These are phyloP conservation scores for Aphelenchoides besseyi DNA, from an alignment of 1,140 invertebrate genomes.

Conservation along the genomic window DNA sequence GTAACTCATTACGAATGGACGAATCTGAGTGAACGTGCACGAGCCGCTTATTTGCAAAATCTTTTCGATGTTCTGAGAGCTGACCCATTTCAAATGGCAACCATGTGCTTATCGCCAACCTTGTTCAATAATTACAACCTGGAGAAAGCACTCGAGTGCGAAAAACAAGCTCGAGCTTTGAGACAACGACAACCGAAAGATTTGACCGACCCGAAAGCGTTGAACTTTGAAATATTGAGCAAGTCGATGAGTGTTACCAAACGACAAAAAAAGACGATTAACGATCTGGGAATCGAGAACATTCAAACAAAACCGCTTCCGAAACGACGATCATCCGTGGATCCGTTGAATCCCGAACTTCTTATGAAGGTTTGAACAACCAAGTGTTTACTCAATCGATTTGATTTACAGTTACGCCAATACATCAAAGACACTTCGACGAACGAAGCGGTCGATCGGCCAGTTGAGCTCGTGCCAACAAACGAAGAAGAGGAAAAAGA, in stretches of 20 bases:
- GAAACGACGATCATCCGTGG: background rate
- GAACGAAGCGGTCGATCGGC: too few species aligned
- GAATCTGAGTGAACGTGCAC: constrained; percentile 11
- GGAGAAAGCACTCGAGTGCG: constrained; percentile 4
- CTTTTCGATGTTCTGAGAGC: constrained; percentile 25
- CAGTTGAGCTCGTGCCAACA: too few species aligned
- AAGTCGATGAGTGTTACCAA: background rate
- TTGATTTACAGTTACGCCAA: too few species aligned
- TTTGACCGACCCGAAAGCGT: background rate
- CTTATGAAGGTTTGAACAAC: background rate
- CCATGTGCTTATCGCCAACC: constrained; percentile 11
- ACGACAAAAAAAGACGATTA: background rate
- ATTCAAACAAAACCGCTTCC: background rate
- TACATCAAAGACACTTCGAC: too few species aligned
- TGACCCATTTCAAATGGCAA: constrained; percentile 3
- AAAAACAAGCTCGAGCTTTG: background rate
- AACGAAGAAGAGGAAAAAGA: too few species aligned
- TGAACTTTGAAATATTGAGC: background rate
- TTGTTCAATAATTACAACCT: constrained; percentile 15
- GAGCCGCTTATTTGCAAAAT: constrained; percentile 19
- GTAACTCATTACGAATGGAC: constrained; percentile 31
- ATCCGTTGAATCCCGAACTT: constrained; percentile 16
- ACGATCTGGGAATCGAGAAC: background rate
- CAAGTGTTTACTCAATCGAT: background rate
- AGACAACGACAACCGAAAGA: background rate